Base-by-base conservation (phyloP, 2,888 invertebrate species). In the Sarcophaga subvicina region DNA sequence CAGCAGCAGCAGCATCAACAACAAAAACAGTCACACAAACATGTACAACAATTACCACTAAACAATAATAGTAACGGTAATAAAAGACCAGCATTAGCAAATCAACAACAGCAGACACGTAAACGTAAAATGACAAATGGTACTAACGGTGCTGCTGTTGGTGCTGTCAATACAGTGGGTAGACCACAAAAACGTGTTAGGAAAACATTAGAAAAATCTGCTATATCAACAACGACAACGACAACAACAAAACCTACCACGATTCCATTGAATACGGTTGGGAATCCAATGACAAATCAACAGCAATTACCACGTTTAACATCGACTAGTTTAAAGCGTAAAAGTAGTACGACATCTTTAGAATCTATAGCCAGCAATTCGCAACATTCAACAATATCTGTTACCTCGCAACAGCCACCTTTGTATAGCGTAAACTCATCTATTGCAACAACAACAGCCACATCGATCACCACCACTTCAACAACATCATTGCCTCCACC, bases 141-240 rank as follows among this genome's bases (percentile, higher is more conserved):
- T 67, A 45, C 63, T 45, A 73, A 88, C 20, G 89, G 89, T 86
- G 49, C 20, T 64, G 88, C 86, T 20, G 88, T 88, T 78, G 60
- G 0, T n/a, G 47, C 14, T 49, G 88, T 88, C 54, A 91, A 91
- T 88, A 89, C 92, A n/a, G 92, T 91, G 78, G 91, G 90, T 37
- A 94, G 94, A 91, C 95, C 94, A 87, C 95, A 94, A 90, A 95
- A 95, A 92, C 95, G 94, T 89, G 94, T 93, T 88, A 95, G 95
- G 89, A 95, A 95, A 92, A 63, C 89, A 75, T 71, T 75, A 54
- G 17, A 87, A 76, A 79, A 80, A 54, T n/a, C 72, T 12, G 25
- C 62, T 63, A 25, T 14, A 22, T 59, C 78, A 64, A 49, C 89
- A 82, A 85, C 91, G 78, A 88, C 25, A 12, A 62, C 62, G 5